Conservation (phyloP, 2,888 invertebrate genomes). For the Notocelia uddmanniana region DNA sequence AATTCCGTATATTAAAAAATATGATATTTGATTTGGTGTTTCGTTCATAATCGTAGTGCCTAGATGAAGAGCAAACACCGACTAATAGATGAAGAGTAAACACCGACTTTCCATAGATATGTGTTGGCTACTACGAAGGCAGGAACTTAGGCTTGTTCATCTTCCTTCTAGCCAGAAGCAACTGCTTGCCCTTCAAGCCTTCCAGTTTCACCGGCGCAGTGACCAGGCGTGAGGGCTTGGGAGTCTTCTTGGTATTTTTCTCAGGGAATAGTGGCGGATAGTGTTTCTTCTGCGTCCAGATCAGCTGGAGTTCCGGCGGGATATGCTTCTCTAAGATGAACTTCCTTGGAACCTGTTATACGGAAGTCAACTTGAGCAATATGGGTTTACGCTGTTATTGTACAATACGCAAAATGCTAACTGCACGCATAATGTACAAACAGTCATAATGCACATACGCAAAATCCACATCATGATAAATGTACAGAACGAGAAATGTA, state of each 20-base stretch:
- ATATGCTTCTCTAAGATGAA: constrained; percentile 61
- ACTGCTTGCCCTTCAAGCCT: constrained; percentile 59
- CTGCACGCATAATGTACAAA: too few relatives aligned
- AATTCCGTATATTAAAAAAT: too few relatives aligned
- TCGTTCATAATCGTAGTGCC: too few relatives aligned
- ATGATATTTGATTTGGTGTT: too few relatives aligned
- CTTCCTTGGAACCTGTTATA: constrained; percentile 65
- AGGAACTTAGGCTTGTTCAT: constrained; percentile 68
- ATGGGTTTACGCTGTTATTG: too few relatives aligned
- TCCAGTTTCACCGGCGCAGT: constrained; percentile 57
- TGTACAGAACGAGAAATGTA: too few relatives aligned
- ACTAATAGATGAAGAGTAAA: background rate
- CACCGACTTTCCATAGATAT: background rate
- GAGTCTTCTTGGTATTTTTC: constrained; percentile 45
- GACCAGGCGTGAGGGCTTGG: constrained; percentile 52
- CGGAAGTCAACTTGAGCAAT: too few relatives aligned
- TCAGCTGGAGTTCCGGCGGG: constrained; percentile 58
- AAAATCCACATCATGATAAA: too few relatives aligned
- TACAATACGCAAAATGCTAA: too few relatives aligned
- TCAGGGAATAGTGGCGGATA: constrained; percentile 11
- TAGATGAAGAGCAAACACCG: too few relatives aligned
- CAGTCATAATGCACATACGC: too few relatives aligned
- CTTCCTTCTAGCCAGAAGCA: constrained; percentile 65
- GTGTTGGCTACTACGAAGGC: constrained; percentile 18
- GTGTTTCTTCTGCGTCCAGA: constrained; percentile 66